A percentile compares a stretch with the other conserved stretches of the same genome.
These are phyloP conservation scores for Rhabdophis nuchalis DNA, from an alignment of 2,797 vertebrate species.

Conservation along the genomic window DNA sequence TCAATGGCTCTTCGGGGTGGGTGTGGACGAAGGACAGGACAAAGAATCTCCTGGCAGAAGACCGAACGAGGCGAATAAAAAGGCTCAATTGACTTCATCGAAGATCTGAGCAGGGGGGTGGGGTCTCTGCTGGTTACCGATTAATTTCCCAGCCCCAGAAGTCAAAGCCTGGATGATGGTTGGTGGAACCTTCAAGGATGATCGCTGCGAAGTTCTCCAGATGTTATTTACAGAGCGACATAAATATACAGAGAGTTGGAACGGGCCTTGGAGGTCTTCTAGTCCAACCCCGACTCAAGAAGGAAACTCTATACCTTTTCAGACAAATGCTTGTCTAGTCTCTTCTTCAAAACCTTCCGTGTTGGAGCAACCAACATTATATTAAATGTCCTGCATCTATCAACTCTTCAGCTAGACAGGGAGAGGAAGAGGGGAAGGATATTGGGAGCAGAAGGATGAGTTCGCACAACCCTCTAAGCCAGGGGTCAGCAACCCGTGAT, in stretches of 20 bases:
- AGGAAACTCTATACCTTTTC: too few species aligned
- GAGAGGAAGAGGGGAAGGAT: background rate
- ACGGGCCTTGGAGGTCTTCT: too few species aligned
- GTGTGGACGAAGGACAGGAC: background rate
- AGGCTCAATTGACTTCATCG: background rate
- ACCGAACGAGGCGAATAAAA: background rate
- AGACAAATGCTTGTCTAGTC: too few species aligned
- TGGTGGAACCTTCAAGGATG: background rate
- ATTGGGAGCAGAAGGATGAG: too few species aligned
- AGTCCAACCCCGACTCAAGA: too few species aligned
- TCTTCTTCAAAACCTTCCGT: too few species aligned
- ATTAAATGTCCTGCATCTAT: too few species aligned
- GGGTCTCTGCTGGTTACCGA: background rate
- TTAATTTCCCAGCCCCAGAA: background rate
- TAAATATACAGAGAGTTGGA: too few species aligned
- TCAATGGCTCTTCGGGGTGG: conserved; percentile 48
- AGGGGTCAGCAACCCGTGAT: too few species aligned
- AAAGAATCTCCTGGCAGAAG: background rate
- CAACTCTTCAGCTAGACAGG: background rate
- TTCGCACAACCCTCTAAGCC: background rate
- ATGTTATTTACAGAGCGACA: background rate
- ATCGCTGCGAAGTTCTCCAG: background rate
- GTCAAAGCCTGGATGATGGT: background rate
- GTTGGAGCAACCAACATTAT: too few species aligned
- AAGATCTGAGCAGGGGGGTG: background rate